Conservation (phyloP, 1,140 invertebrate genomes). For the Caenorhabditis brenneri region DNA sequence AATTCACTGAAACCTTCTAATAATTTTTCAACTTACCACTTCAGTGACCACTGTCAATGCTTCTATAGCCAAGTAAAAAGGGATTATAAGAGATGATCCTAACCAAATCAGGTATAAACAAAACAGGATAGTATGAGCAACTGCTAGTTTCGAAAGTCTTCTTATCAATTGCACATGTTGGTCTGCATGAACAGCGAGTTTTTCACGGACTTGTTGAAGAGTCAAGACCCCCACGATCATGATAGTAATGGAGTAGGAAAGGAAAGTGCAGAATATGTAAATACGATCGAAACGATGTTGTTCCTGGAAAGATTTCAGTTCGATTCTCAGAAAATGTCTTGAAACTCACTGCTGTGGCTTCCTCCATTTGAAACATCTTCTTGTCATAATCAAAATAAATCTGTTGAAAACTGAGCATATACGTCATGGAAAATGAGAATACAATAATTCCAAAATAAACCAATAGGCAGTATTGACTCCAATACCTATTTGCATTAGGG, state of each 20-base stretch:
- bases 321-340: background rate
- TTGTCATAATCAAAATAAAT: background rate
- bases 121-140: background rate
- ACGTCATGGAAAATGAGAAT: background rate
- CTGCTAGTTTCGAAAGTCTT: background rate
- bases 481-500: background rate
- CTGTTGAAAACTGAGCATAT: background rate
- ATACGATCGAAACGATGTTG: background rate
- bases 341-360: background rate
- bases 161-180: background rate
- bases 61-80: too few relatives aligned
- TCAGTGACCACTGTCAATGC: too few relatives aligned
- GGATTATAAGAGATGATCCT: too few relatives aligned
- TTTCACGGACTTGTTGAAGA: background rate
- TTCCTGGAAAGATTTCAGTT: background rate
- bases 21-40: too few relatives aligned
- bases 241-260: background rate
- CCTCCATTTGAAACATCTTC: background rate
- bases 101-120: background rate
- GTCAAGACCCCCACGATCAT: background rate
- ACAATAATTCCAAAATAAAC: background rate
- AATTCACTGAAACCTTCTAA: too few relatives aligned
- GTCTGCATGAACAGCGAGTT: background rate
- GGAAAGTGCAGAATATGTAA: background rate
- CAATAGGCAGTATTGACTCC: background rate